These are phyloP conservation scores for Gorsachius goisagi DNA, from an alignment of 2,113 vertebrate species.

Conservation along the genomic window DNA sequence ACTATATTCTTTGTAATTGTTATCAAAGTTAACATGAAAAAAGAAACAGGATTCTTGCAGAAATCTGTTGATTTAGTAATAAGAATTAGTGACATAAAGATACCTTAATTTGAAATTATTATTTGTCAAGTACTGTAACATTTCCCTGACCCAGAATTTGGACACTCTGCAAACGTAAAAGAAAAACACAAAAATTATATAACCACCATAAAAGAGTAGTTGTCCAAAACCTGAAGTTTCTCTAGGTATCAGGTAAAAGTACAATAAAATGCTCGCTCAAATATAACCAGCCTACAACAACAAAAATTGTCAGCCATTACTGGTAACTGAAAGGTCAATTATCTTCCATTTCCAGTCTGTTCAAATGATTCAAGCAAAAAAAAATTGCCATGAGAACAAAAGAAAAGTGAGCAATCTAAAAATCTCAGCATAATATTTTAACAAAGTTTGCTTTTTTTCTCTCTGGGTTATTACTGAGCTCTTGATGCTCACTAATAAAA, in stretches of 20 bases:
- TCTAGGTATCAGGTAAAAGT: not conserved
- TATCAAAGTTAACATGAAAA: not conserved
- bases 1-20: not conserved
- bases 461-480: constrained; percentile 17
- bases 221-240: not conserved
- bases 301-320: not conserved
- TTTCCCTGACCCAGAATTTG: not conserved
- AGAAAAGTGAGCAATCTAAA: not conserved
- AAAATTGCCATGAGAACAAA: not conserved
- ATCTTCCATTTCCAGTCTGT: not conserved
- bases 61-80: not conserved
- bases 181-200: not conserved
- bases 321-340: not conserved
- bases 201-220: not conserved
- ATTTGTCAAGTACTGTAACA: not conserved
- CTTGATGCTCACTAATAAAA: constrained; percentile 48
- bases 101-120: not conserved
- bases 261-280: not conserved
- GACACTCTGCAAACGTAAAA: not conserved
- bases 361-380: not conserved
- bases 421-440: not conserved
- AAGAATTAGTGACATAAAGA: not conserved
- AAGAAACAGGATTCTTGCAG: not conserved
- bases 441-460: not conserved
- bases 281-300: not conserved